These are phyloP conservation scores for Nephrotoma guestfalica DNA, from an alignment of 2,888 invertebrate species.

Conservation along the genomic window DNA sequence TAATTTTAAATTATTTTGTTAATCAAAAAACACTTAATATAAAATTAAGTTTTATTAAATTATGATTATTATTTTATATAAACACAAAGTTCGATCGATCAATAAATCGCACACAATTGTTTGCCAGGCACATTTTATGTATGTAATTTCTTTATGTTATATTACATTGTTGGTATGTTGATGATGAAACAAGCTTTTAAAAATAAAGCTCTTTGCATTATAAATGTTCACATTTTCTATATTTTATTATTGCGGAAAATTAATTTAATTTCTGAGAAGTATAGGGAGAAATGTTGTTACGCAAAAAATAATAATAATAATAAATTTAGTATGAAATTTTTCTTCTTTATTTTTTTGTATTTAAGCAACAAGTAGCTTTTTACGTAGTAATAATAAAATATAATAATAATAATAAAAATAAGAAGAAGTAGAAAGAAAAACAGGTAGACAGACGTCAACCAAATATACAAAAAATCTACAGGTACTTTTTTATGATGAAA, in stretches of 20 bases:
- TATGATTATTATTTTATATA: not conserved
- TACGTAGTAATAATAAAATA: constrained; percentile 1
- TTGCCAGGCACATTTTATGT: constrained; percentile 5
- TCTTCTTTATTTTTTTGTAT: not conserved
- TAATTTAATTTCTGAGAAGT: not conserved
- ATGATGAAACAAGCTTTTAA: not conserved
- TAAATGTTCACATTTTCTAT: not conserved
- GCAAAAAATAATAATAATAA: not conserved
- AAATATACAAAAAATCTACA: constrained; percentile 4
- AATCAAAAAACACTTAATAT: not conserved
- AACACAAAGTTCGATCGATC: not conserved
- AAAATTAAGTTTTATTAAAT: not conserved
- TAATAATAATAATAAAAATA: not conserved
- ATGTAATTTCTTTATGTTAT: not conserved
- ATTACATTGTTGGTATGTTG: not conserved
- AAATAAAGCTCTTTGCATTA: not conserved
- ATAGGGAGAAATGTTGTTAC: not conserved
- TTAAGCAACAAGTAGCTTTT: constrained; percentile 4
- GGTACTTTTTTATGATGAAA: constrained; percentile 1
- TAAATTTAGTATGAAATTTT: not conserved
- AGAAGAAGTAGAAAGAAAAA: not conserved
- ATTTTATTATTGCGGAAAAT: not conserved
- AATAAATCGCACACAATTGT: constrained; percentile 5
- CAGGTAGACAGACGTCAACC: constrained; percentile 3
- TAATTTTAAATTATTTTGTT: not conserved